These are phyloP conservation scores for Macrosiphum euphorbiae DNA, from an alignment of 2,888 invertebrate genomes.

Conservation along the genomic window DNA sequence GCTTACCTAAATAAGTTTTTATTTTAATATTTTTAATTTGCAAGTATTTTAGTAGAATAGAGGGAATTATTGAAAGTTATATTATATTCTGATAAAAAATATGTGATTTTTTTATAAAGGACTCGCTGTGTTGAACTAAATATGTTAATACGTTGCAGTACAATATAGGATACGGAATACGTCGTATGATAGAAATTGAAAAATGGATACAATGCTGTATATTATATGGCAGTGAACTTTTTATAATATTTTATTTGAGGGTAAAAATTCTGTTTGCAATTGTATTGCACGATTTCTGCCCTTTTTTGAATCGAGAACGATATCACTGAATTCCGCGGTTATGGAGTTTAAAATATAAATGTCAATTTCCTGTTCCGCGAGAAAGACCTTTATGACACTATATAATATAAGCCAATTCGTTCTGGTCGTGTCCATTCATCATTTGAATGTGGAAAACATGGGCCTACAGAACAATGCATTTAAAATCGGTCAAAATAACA, in stretches of 20 bases:
- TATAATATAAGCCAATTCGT: slow-evolving; percentile 50
- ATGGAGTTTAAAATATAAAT: slow-evolving; percentile 62
- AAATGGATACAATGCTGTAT: background rate
- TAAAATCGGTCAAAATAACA: slow-evolving; percentile 63
- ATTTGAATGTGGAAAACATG: slow-evolving; percentile 55
- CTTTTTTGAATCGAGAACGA: background rate
- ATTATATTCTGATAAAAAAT: background rate
- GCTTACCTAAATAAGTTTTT: background rate
- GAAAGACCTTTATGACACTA: slow-evolving; percentile 13
- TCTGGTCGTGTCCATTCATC: slow-evolving; percentile 59
- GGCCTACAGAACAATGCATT: slow-evolving; percentile 39
- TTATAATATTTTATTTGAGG: slow-evolving; percentile 46
- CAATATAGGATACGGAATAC: background rate
- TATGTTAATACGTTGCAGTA: background rate
- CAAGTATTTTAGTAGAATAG: background rate
- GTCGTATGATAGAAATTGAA: background rate
- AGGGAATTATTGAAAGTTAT: background rate
- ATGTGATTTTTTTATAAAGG: background rate
- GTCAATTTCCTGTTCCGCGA: slow-evolving; percentile 57
- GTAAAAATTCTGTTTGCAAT: slow-evolving; percentile 40
- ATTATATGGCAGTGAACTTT: background rate
- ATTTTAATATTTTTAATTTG: background rate
- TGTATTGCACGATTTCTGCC: slow-evolving; percentile 5
- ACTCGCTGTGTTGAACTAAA: background rate
- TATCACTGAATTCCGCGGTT: slow-evolving; percentile 52